Conservation (phyloP, 2,113 vertebrate species). For the Chelonoidis abingdonii region DNA sequence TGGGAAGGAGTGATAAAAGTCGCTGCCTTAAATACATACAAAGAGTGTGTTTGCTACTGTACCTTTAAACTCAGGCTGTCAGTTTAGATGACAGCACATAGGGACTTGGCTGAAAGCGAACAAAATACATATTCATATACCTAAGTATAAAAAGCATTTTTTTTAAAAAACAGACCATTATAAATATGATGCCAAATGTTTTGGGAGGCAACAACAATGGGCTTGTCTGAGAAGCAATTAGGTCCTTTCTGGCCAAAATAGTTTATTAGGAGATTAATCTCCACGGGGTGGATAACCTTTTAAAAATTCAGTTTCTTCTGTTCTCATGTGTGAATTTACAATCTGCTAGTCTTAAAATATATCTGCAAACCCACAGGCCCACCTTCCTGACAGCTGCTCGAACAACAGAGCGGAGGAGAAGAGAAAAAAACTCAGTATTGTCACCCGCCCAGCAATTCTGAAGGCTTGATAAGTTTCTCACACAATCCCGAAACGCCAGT, state of each 20-base stretch:
- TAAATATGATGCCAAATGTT: constrained; percentile 72
- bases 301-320: constrained; percentile 71
- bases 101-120: constrained; percentile 60
- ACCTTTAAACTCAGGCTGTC: constrained; percentile 34
- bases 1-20: constrained; percentile 28
- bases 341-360: constrained; percentile 72
- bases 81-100: constrained; percentile 51
- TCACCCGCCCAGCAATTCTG: constrained; percentile 55
- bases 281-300: constrained; percentile 73
- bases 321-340: constrained; percentile 70
- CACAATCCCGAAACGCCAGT: constrained; percentile 54
- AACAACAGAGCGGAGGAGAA: constrained; percentile 65
- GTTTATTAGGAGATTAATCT: constrained; percentile 78
- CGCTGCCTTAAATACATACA: constrained; percentile 30
- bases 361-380: constrained; percentile 70
- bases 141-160: constrained; percentile 53
- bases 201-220: constrained; percentile 70
- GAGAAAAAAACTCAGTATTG: not conserved
- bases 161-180: constrained; percentile 69
- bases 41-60: not conserved
- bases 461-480: constrained; percentile 67
- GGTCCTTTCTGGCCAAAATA: constrained; percentile 71
- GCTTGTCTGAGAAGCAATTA: constrained; percentile 74
- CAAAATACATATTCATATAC: constrained; percentile 62
- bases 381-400: constrained; percentile 77